Base-by-base conservation (phyloP, 2,113 vertebrate genomes). In the Cardinalis cardinalis region DNA sequence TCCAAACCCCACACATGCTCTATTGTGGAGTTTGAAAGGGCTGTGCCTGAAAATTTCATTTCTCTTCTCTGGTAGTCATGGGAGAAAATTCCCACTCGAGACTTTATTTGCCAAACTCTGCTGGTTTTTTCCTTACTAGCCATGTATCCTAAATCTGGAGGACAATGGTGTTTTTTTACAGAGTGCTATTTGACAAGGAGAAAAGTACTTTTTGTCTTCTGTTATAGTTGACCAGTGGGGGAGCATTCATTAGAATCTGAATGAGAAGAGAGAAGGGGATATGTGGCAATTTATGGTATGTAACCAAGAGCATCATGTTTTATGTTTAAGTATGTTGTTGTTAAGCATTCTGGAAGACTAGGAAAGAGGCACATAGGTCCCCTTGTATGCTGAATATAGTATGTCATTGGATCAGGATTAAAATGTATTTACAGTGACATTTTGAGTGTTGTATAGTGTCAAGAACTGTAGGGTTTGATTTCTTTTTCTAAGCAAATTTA, bases 211-310 rank as follows among this genome's bases (percentile, higher is more conserved):
- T 87, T 40, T 85, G 55, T 72, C 58, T 92, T 71, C 51, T 12
- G 11, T 88, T 89, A 48, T 68, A 89, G 81, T 68, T 86, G 83
- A 87, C 87, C 75, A 80, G 82, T 9, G 9, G 72, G 81, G 88
- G 83, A 94, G 49, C 56, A 74, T 93, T 91, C 79, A 75, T 92
- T 94, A 90, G 91, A 95, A 93, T 84, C 60, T 77, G 80, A 94
- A 93, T 87, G 86, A 92, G 86, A 92, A 86, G 48, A 88, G 73
- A 55, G 78, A 80, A 94, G 43, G 51, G 44, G 49, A 56, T 77
- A n/a, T 65, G 46, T 0, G 2, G 43, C 41, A 59, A 66, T 95
- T 90, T 94, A 56, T 87, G 71, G 36, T 70, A 91, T 53, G 56
- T 56, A 89, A 89, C 56, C 4, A 63, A 83, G 84, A 92, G 56